Evolutionary conservation across 2,113 vertebrate species (phyloP).

Genomic region (Mormyrus iriodes): DNA sequence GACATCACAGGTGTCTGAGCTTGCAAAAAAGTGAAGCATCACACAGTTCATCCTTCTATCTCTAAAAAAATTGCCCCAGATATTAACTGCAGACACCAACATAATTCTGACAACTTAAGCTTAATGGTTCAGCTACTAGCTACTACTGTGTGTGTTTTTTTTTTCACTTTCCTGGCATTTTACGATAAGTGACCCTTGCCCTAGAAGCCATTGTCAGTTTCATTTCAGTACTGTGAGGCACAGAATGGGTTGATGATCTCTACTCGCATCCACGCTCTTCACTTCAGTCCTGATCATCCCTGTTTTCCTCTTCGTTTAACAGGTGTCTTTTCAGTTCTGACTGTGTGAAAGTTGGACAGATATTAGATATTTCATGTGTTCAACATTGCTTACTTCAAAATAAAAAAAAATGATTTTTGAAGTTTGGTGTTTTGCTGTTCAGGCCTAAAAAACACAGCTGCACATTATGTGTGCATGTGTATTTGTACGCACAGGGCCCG

Average conservation of each 20-base stretch:
- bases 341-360: not conserved
- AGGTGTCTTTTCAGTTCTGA: not conserved
- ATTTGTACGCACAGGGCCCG: not conserved
- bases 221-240: conserved; percentile 60
- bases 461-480: not conserved
- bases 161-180: conserved; percentile 52
- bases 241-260: conserved; percentile 63
- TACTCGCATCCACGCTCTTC: conserved; percentile 52
- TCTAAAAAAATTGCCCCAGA: conserved; percentile 62
- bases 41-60: conserved; percentile 31
- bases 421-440: not conserved
- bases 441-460: not conserved
- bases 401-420: not conserved
- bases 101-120: conserved; percentile 64
- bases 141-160: conserved; percentile 51
- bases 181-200: conserved; percentile 53
- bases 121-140: conserved; percentile 54
- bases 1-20: not conserved
- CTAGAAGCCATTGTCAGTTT: conserved; percentile 67
- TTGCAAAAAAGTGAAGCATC: not conserved
- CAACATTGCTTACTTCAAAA: not conserved
- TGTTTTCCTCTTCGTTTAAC: conserved; percentile 22
- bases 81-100: conserved; percentile 67
- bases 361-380: not conserved
- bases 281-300: conserved; percentile 38